A percentile compares a stretch with the other conserved stretches of the same genome.
Evolutionary conservation across 2,113 vertebrate genomes (phyloP).

Genomic region (Circaetus gallicus): DNA sequence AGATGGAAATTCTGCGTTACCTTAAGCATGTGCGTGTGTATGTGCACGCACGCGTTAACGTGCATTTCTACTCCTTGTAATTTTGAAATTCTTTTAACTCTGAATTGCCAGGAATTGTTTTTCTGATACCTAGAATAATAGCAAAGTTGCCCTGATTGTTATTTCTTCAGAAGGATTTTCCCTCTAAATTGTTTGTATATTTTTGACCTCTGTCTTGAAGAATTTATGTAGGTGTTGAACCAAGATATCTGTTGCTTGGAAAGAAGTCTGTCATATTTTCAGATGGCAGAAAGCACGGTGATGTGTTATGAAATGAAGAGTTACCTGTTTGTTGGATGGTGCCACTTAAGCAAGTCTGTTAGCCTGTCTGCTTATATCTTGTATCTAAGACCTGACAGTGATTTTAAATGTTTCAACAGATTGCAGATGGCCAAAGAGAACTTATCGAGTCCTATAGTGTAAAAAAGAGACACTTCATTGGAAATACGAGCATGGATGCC

Average conservation of each 20-base stretch:
- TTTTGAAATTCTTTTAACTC: not conserved
- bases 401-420: slow-evolving; percentile 72
- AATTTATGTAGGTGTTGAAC: not conserved
- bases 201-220: not conserved
- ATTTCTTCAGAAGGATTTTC: not conserved
- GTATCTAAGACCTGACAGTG: not conserved
- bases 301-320: not conserved
- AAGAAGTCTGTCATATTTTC: not conserved
- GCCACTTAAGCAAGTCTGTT: not conserved
- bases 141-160: not conserved
- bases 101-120: not conserved
- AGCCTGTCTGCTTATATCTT: not conserved
- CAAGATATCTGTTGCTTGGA: not conserved
- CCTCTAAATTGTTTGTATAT: not conserved
- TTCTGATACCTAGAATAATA: not conserved
- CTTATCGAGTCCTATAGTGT: slow-evolving; percentile 88
- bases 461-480: slow-evolving; percentile 98
- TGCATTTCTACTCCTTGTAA: not conserved
- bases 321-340: not conserved
- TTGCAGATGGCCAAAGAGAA: slow-evolving; percentile 93
- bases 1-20: not conserved
- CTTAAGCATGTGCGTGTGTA: not conserved
- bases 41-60: rapidly evolving
- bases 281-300: not conserved
- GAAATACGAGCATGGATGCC: slow-evolving; percentile 98